Percentiles rank a stretch among this genome's conserved stretches.
Conservation (phyloP, 2,797 vertebrate species). For the Amblyopsis hoosieri region DNA sequence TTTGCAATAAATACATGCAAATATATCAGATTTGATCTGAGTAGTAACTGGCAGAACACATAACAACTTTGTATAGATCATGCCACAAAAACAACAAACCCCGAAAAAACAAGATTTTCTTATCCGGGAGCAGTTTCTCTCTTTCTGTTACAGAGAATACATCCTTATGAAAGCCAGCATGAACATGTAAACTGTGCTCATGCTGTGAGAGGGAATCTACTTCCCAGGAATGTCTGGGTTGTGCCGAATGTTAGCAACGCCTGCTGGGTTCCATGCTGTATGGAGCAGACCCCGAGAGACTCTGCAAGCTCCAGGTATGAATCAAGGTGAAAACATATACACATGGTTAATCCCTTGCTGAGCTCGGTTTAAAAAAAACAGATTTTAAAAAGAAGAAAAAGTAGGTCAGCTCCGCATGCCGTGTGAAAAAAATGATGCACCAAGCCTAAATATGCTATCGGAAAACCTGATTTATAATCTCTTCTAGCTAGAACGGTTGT, state of each 20-base stretch:
- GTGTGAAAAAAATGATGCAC: background rate
- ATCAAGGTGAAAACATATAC: conserved; percentile 38
- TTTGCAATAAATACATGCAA: no score
- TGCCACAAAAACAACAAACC: conserved; percentile 16
- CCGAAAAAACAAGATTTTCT: background rate
- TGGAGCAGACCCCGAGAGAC: conserved; percentile 52
- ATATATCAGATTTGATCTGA: no score
- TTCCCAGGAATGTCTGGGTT: conserved; percentile 51
- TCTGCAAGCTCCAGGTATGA: conserved; percentile 25
- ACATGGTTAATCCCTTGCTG: conserved; percentile 33
- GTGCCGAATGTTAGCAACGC: conserved; percentile 49
- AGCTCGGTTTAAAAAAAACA: conserved; percentile 43
- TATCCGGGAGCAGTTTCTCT: background rate
- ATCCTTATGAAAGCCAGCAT: conserved; percentile 33
- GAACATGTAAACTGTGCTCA: conserved; percentile 36
- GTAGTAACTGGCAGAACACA: no score
- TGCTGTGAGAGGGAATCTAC: conserved; percentile 51
- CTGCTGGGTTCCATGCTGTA: conserved; percentile 37
- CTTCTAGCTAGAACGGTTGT: no score
- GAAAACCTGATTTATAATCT: no score
- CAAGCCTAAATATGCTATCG: background rate
- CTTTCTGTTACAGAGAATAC: conserved; percentile 45
- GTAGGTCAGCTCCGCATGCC: conserved; percentile 60
- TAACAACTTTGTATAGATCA: conserved; percentile 16
- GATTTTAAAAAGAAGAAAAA: conserved; percentile 52